These are phyloP conservation scores for Stomatorhinus ivindoensis DNA, from an alignment of 2,113 vertebrate species.

Conservation along the genomic window DNA sequence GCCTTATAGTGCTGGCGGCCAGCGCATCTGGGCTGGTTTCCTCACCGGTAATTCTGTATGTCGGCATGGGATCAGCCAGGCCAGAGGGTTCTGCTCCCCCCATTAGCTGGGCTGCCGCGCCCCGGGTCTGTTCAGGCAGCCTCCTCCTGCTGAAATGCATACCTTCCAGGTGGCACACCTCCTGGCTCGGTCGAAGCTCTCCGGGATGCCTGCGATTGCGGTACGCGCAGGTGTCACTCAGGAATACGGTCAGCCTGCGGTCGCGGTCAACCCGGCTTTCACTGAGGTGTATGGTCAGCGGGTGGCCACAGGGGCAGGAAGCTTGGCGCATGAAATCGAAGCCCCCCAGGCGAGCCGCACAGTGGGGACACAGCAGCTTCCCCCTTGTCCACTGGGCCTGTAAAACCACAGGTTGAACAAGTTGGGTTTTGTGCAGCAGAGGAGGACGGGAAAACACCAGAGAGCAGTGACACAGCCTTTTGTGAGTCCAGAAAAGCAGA, in stretches of 20 bases:
- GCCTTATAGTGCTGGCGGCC: slow-evolving; percentile 39
- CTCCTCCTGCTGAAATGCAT: neutral
- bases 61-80: neutral
- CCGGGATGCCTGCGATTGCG: neutral
- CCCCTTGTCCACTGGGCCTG: slow-evolving; percentile 77
- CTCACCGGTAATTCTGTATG: neutral
- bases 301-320: slow-evolving; percentile 67
- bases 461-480: neutral
- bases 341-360: slow-evolving; percentile 67
- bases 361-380: slow-evolving; percentile 75
- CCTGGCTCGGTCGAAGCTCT: neutral
- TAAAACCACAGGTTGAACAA: slow-evolving; percentile 20
- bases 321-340: slow-evolving; percentile 72
- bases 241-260: slow-evolving; percentile 19
- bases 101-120: neutral
- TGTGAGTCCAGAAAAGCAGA: neutral
- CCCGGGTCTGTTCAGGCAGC: neutral
- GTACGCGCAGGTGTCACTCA: neutral
- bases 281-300: slow-evolving; percentile 63
- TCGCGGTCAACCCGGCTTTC: slow-evolving; percentile 68
- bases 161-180: neutral
- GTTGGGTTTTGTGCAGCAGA: neutral
- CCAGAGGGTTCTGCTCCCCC: slow-evolving; percentile 39
- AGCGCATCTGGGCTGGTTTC: neutral
- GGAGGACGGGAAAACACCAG: neutral